Evolutionary conservation across 2,113 vertebrate genomes (phyloP), one percentile per base, ranked within the genome.

Genomic region (Cyprinodon brontotheroides): DNA sequence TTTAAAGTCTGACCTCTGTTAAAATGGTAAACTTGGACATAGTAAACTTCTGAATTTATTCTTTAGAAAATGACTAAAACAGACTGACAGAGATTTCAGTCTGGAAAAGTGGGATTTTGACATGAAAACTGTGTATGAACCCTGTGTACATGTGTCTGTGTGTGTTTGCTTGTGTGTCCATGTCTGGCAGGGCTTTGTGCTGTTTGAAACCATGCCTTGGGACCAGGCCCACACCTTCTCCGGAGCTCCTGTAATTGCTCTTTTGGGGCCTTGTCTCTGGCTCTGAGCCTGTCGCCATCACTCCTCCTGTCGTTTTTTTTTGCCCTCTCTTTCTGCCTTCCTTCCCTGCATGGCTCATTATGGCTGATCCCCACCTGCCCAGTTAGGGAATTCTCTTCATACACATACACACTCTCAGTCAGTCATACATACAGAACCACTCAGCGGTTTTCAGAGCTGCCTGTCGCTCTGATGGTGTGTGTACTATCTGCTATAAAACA

Each of bases 211-310:
- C 36, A 67, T 82, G 87, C 89, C 86, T 68, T 63, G 86, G 83
- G 90, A 86, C 74, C 80, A 77, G 87, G 78, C 77, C 85, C 75
- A 82, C 84, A 91, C 89, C 84, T 89, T 87, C 85, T 88, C 85
- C 70, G 80, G 84, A 86, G 89, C 89, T 86, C 69, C 78, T 77
- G 72, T 93, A 92, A 93, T 93, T 92, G 90, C 91, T 91, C 91
- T 91, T 89, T 80, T 84, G 90, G 91, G 91, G 88, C 86, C 75
- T 75, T 77, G 82, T 87, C 83, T 86, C 87, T 92, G 87, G 86
- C 89, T 82, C 70, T 11, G 74, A 85, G 83, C 83, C 89, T 8
- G 39, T 87, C 81, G 75, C 81, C 80, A 81, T 90, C 87, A 86
- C 81, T 83, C 77, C 77, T 74, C 63, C 64, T 53, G 62, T 61